Evolutionary conservation across 2,888 invertebrate species (phyloP).

Genomic region (Physocephala rufipes): DNA sequence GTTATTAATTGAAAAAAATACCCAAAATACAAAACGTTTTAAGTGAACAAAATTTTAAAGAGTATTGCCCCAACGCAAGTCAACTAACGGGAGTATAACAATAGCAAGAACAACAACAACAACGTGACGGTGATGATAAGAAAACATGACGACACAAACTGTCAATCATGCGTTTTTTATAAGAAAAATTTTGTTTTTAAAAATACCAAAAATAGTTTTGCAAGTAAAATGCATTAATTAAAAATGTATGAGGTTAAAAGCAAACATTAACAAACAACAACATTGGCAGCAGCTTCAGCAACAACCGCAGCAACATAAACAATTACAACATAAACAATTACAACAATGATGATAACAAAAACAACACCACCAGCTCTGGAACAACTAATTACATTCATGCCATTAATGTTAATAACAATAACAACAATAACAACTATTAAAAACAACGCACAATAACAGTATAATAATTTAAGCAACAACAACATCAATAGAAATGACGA

Average conservation of each 20-base stretch:
- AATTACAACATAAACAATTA: too few relatives aligned
- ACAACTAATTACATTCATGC: too few relatives aligned
- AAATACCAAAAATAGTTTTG: slow-evolving; percentile 19
- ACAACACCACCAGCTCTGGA: slow-evolving; percentile 5
- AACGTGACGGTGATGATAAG: neutral
- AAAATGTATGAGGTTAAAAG: neutral
- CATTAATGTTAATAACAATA: too few relatives aligned
- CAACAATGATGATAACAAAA: too few relatives aligned
- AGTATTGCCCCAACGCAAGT: neutral
- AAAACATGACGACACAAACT: neutral
- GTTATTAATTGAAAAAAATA: neutral
- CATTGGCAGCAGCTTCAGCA: too few relatives aligned
- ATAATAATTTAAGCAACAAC: too few relatives aligned
- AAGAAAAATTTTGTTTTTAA: too few relatives aligned
- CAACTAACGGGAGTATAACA: neutral
- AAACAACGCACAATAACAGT: too few relatives aligned
- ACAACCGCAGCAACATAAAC: neutral
- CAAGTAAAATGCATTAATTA: slow-evolving; percentile 28
- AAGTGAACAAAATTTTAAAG: neutral
- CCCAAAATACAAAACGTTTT: neutral
- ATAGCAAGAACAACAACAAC: neutral
- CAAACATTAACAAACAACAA: slow-evolving; percentile 12
- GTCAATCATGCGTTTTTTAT: too few relatives aligned
- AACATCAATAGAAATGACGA: too few relatives aligned
- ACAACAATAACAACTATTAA: too few relatives aligned